Percentiles rank a stretch among this genome's conserved stretches.
Evolutionary conservation across 1,140 invertebrate genomes (phyloP).

Genomic region (Leptinotarsa texana): DNA sequence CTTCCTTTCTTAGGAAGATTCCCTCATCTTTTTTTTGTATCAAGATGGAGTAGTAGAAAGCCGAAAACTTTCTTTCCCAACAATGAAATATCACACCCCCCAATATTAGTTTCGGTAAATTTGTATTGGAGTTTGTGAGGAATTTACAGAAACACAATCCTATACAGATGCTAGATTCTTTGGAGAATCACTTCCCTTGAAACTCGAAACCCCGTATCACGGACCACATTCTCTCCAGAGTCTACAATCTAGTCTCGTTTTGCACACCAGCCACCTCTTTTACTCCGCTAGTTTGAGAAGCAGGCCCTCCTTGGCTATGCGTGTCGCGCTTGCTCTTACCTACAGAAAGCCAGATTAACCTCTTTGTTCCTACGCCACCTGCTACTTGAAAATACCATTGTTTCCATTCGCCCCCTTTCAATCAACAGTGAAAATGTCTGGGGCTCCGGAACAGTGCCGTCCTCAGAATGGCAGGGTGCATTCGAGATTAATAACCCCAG

Average conservation of each 20-base stretch:
- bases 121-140: too few species aligned
- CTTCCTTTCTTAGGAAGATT: too few species aligned
- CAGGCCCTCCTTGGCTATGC: neutral
- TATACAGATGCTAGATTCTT: too few species aligned
- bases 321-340: conserved; percentile 8
- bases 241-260: neutral
- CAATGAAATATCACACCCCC: too few species aligned
- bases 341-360: conserved; percentile 1
- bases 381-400: conserved; percentile 19
- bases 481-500: too few species aligned
- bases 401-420: conserved; percentile 1
- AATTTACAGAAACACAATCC: too few species aligned
- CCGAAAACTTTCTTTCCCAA: too few species aligned
- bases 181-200: too few species aligned
- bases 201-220: too few species aligned
- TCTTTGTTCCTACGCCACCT: conserved; percentile 14
- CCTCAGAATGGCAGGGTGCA: neutral
- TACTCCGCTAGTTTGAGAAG: neutral
- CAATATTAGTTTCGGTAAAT: too few species aligned
- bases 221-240: neutral
- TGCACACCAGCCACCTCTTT: neutral
- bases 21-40: too few species aligned
- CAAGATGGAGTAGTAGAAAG: too few species aligned
- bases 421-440: conserved; percentile 10
- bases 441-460: conserved; percentile 1